phyloP scores from a whole-genome alignment of 1,140 invertebrate genomes.

The Pseudomyrmex concolor region DNA sequence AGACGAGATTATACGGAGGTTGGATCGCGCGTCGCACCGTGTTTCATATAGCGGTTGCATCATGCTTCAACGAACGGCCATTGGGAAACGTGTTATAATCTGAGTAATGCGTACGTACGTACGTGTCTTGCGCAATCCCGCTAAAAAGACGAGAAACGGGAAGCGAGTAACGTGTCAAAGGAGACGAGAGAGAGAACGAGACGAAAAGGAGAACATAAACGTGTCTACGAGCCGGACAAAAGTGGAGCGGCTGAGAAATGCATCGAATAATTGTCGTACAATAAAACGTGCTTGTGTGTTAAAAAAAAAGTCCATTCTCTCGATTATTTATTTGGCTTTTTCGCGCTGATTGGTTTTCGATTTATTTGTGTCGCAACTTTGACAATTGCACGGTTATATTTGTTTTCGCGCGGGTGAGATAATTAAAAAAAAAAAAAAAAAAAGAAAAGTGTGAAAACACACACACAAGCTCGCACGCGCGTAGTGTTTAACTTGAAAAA shows the following conservation, averaged over 20 bases:
- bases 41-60: conserved; percentile 26
- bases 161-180: neutral
- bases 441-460: too few species aligned
- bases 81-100: conserved; percentile 1
- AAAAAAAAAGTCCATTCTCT: too few species aligned
- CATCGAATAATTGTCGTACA: neutral
- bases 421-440: too few species aligned
- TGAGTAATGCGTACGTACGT: conserved; percentile 21
- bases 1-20: conserved; percentile 61
- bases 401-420: too few species aligned
- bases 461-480: too few species aligned
- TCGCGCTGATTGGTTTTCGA: too few species aligned
- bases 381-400: too few species aligned
- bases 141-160: neutral
- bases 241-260: neutral
- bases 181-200: neutral
- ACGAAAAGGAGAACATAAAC: neutral
- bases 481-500: neutral
- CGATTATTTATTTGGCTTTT: too few species aligned
- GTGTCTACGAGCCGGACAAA: neutral
- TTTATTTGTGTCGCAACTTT: too few species aligned
- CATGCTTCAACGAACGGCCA: neutral
- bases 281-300: too few species aligned
- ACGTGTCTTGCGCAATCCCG: neutral
- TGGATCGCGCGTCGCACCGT: conserved; percentile 37